Base-by-base conservation (phyloP, 2,888 invertebrate genomes). In the Heliconius sara region DNA sequence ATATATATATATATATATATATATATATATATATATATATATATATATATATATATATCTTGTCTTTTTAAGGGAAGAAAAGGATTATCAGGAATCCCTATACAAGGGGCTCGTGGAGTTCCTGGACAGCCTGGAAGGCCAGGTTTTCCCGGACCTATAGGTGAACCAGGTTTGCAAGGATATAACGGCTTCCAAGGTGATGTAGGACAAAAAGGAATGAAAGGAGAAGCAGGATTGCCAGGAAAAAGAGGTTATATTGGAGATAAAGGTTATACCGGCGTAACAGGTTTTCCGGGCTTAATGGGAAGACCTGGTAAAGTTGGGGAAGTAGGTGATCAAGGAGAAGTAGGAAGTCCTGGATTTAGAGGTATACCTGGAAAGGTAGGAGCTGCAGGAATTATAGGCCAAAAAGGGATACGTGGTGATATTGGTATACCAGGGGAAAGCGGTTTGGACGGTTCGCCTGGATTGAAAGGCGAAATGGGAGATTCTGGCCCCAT, bases 341-440 rank as follows among this genome's bases (percentile, higher is more conserved):
- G 81, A 93, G 96, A 43, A 87, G 90, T 88, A 60, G 96, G 96
- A 1, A 86, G 85, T 1, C 84, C 88, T 3, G 96, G 96, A 76
- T 96, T 96, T 79, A 97, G 97, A 91, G 98, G 98, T 83, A 97
- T 97, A 83, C 94, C 96, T 16, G 98, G 98, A 30, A 96, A 96
- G 9, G 57, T 57, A 74, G 94, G 94, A 34, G 83, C 78, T 22
- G 80, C 13, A 65, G 94, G 94, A 67, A 70, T 71, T 27, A 89
- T 89, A 85, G 94, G 94, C 76, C 22, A 79, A 39, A 83, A 72
- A 25, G 94, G 94, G 43, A 85, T 89, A 5, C 43, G 25, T 9
- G 93, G 93, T 65, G 34, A 78, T 19, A 43, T 78, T 34, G 94
- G 94, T 43, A 67, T 75, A 27, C 78, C 84, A 65, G 93, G 94